phyloP scores from a whole-genome alignment of 2,888 invertebrate genomes.

The Cylloceria caligata region DNA sequence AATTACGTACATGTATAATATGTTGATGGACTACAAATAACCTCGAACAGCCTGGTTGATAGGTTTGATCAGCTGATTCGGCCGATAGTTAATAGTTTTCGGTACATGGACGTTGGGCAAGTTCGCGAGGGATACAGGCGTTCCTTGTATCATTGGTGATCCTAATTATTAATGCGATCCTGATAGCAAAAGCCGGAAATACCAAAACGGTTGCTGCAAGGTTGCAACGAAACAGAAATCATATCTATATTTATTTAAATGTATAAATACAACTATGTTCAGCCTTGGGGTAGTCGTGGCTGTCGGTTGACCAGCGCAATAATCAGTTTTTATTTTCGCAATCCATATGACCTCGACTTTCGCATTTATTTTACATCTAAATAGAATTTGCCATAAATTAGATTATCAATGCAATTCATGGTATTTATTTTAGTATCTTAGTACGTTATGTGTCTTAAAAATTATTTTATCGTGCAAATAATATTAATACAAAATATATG shows the following conservation, averaged over 20 bases:
- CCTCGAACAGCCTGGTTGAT: too few relatives aligned
- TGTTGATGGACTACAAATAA: too few relatives aligned
- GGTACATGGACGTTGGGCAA: too few relatives aligned
- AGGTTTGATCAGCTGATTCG: too few relatives aligned
- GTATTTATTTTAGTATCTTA: too few relatives aligned
- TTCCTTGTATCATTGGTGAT: neutral
- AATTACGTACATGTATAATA: too few relatives aligned
- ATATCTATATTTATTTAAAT: constrained; percentile 7
- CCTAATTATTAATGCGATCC: constrained; percentile 11
- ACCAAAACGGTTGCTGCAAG: constrained; percentile 8
- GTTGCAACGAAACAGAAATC: neutral
- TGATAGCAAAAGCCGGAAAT: constrained; percentile 16
- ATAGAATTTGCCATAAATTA: neutral
- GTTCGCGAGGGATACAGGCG: too few relatives aligned
- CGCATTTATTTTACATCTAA: neutral
- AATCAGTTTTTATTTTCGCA: neutral
- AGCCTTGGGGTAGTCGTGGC: constrained; percentile 9
- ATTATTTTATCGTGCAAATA: too few relatives aligned
- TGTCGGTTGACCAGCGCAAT: neutral
- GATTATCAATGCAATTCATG: too few relatives aligned
- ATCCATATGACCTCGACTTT: neutral
- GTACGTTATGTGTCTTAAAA: too few relatives aligned
- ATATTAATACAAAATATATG: too few relatives aligned
- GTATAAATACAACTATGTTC: neutral
- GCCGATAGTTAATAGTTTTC: too few relatives aligned